Evolutionary conservation across 2,888 invertebrate genomes (phyloP), one percentile per base, ranked within the genome.

Genomic region (Drosophila sordidula): DNA sequence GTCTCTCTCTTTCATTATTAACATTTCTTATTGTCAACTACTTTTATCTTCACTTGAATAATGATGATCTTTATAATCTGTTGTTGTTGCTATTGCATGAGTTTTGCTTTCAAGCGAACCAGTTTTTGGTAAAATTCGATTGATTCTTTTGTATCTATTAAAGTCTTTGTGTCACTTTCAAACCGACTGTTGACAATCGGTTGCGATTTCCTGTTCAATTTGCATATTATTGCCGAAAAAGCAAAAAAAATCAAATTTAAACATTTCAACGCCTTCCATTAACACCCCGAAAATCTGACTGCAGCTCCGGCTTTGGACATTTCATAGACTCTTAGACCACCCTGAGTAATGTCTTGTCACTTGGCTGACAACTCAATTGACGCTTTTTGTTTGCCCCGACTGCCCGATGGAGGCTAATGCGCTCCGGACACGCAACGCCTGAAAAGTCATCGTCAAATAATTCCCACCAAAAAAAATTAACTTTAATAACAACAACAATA

Each of bases 341-440:
- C 87, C 65, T 42, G 80, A 64, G 49, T 78, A 66, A 74, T 87
- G 74, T 44, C 34, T 79, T 66, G 81, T 61, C 85, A 74, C 59
- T 51, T 51, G 42, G 67, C 69, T 85, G 81, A 85, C 86, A 81
- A 64, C 66, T 82, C 88, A 85, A 88, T 85, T 85, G 82, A 61
- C 45, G 52, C 47, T 29, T 52, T 57, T 57, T 57, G 50, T 61
- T 38, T 32, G 39, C 11, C 18, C 54, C 42, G 16, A 55, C 22
- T 45, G 70, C 39, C 47, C 61, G 42, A 25, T 52, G 56, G 59
- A 61, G 56, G 52, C 29, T 84, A 87, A 89, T 77, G 70, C 44
- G 70, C 41, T 70, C 22, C 51, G 64, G 77, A 69, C 85, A 85
- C 85, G 85, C 85, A 85, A 87, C 46, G 54, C 34, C 12, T 58